These are phyloP conservation scores for Cinclus mexicanus DNA, from an alignment of 2,113 vertebrate species.

Conservation along the genomic window DNA sequence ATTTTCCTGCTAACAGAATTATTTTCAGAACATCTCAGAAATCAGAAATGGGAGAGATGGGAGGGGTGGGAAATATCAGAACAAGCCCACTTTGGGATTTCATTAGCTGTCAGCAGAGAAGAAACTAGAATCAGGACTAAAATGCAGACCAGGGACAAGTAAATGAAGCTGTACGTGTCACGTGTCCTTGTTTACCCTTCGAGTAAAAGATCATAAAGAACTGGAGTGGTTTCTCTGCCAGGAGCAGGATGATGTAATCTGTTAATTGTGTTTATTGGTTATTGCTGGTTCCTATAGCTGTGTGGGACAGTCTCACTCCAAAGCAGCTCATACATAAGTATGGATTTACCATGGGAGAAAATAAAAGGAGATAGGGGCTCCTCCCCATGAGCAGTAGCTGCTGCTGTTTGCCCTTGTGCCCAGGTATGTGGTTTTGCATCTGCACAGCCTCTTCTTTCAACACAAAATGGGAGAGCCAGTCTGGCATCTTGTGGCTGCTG, in stretches of 20 bases:
- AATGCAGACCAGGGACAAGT: background rate
- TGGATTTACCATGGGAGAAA: background rate
- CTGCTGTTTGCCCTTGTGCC: background rate
- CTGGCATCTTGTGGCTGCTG: background rate
- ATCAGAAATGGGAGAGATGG: background rate
- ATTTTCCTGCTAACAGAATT: slow-evolving; percentile 51
- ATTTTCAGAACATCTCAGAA: slow-evolving; percentile 37
- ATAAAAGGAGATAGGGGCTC: background rate
- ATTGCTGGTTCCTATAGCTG: background rate
- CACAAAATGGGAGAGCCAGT: background rate
- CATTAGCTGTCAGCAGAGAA: background rate
- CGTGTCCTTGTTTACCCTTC: background rate
- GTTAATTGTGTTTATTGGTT: background rate
- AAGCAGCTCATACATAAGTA: background rate
- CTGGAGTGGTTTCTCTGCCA: background rate
- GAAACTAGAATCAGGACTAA: background rate
- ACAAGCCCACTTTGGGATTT: background rate
- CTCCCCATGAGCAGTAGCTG: background rate
- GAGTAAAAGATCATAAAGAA: background rate
- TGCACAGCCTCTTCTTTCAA: background rate
- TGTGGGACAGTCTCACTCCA: background rate
- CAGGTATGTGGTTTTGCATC: background rate
- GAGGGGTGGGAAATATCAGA: background rate
- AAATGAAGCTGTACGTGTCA: background rate
- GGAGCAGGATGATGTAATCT: background rate